Percentiles rank a stretch among this genome's conserved stretches.
Conservation (phyloP, 2,888 invertebrate species). For the Cecidostiba fungosa region DNA sequence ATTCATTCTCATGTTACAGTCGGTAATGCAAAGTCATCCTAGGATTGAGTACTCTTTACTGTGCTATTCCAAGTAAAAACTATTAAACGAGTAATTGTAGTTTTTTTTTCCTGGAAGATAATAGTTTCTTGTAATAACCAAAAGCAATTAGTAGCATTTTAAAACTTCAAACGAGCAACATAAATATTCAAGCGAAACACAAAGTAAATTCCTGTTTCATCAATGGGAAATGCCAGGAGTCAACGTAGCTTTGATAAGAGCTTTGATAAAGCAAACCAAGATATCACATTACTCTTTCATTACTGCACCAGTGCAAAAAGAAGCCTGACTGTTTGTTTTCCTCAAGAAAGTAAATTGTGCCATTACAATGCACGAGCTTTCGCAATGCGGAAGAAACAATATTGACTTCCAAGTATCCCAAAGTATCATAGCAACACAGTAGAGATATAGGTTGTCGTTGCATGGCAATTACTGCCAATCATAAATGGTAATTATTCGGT, state of each 20-base stretch:
- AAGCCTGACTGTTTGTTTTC: neutral
- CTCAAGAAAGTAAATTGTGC: neutral
- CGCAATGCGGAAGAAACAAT: neutral
- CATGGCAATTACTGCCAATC: constrained; percentile 35
- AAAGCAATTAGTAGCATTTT: neutral
- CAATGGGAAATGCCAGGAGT: constrained; percentile 2
- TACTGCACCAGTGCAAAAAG: neutral
- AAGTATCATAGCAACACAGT: neutral
- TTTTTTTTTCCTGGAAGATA: neutral
- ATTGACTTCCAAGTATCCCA: neutral
- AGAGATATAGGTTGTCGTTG: neutral
- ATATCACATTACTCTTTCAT: constrained; percentile 27
- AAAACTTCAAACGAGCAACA: neutral
- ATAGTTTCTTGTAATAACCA: neutral
- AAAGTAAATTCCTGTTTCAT: neutral
- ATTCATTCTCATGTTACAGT: neutral
- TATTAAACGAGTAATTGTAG: neutral
- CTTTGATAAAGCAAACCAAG: constrained; percentile 16
- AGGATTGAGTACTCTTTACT: neutral
- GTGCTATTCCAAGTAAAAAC: neutral
- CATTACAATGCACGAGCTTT: neutral
- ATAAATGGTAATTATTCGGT: constrained; percentile 20
- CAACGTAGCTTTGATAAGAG: constrained; percentile 16
- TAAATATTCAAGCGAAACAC: neutral
- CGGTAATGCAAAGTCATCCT: neutral